phyloP scores from a whole-genome alignment of 1,140 invertebrate genomes.

The Phymastichus coffea region DNA sequence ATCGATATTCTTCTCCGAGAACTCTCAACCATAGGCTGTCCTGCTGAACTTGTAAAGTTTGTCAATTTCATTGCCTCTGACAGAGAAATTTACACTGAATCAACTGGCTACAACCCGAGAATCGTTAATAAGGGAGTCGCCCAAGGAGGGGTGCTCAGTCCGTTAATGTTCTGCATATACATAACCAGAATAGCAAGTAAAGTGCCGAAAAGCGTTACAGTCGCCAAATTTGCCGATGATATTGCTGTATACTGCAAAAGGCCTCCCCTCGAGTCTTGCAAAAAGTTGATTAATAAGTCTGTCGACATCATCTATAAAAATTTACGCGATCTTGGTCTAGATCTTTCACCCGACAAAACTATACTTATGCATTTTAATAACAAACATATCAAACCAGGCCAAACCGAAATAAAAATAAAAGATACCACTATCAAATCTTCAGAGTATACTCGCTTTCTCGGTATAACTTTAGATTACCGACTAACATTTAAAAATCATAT shows the following conservation, averaged over 20 bases:
- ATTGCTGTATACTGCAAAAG: background rate
- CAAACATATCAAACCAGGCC: background rate
- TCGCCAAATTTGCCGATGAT: too few species aligned
- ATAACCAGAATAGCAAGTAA: too few species aligned
- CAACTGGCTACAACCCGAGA: too few species aligned
- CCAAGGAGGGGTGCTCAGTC: background rate
- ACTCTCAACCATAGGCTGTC: too few species aligned
- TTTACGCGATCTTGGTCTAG: background rate
- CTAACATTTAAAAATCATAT: background rate
- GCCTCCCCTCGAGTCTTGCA: background rate
- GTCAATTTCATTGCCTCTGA: background rate
- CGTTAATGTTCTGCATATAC: background rate
- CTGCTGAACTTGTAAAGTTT: too few species aligned
- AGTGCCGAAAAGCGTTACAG: background rate
- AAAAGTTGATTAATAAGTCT: too few species aligned
- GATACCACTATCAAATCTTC: background rate
- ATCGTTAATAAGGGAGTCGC: too few species aligned
- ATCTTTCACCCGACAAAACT: background rate
- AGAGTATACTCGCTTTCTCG: conserved; percentile 8
- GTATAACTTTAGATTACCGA: conserved; percentile 23
- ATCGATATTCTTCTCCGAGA: too few species aligned
- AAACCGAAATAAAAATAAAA: background rate
- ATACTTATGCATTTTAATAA: conserved; percentile 3
- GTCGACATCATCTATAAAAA: too few species aligned
- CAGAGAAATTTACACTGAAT: background rate